Evolutionary conservation across 2,888 invertebrate genomes (phyloP), one percentile per base, ranked within the genome.

Genomic region (Tinea trinotella): DNA sequence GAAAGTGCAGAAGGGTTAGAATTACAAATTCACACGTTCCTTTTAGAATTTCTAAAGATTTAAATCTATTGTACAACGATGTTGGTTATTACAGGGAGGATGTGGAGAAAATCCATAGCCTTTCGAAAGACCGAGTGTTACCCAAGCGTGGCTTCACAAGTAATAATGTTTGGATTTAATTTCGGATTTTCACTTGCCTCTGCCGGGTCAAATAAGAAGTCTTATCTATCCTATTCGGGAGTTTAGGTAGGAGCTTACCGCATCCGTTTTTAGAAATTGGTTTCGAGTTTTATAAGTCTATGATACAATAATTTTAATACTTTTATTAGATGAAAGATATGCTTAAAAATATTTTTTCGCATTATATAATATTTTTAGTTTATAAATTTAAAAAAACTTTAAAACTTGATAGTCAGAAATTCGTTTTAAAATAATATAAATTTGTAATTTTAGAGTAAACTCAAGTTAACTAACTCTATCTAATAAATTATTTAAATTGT

Each of bases 151-250:
- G 73, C 68, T 73, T 73, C 72, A 63, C 64, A 62, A 63, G 68
- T 71, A 70, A 73, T 68, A 71, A 71, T 74, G 72, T 74, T 74
- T 74, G 67, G 67, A 65, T 73, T 71, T 65, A 66, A 72, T 71
- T 68, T 70, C 63, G 61, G 55, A 58, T 60, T 61, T 54, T 53
- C 53, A 40, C 17, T 15, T 19, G 17, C 46, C n/a, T 19, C 12
- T 13, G 50, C 24, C 50, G 50, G 50, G 50, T 50, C 50, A 50
- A 24, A 50, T 50, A 50, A 50, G 50, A 50, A 50, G 50, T 24
- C 50, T 50, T 50, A 50, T 50, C 50, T 50, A 24, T 24, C 50
- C 48, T 48, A 24, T 50, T 24, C 22, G 50, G 22, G 48, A 48
- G 50, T 50, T 50, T 50, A 24, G 50, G 12, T 24, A 24, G 15